Percentiles rank a stretch among this genome's conserved stretches.
Conservation (phyloP, 2,113 vertebrate species). For the Poeciliopsis occidentalis region DNA sequence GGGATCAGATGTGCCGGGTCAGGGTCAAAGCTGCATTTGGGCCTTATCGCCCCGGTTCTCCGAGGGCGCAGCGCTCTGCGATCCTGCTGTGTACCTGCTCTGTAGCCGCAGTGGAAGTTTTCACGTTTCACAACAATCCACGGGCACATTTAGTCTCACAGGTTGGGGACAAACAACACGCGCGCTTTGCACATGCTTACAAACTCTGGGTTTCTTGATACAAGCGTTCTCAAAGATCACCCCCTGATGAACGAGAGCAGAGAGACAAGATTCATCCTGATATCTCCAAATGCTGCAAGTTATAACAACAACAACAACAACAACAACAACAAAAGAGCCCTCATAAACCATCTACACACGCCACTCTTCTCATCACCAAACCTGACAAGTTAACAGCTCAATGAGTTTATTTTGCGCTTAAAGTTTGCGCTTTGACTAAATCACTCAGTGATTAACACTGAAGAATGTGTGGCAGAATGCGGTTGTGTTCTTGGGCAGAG, state of each 20-base stretch:
- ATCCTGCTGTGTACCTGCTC: neutral
- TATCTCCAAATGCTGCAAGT: slow-evolving; percentile 11
- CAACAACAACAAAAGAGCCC: too few species aligned
- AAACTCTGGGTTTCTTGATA: too few species aligned
- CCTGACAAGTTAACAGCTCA: slow-evolving; percentile 3
- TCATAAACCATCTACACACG: slow-evolving; percentile 6
- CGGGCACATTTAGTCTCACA: neutral
- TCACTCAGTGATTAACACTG: neutral
- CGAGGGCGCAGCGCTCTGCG: too few species aligned
- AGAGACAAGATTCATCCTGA: neutral
- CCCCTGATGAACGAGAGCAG: neutral
- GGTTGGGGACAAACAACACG: neutral
- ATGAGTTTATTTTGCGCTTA: slow-evolving; percentile 8
- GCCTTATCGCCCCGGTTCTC: neutral
- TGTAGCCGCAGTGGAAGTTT: neutral
- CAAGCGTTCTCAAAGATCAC: too few species aligned
- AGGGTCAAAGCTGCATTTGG: too few species aligned
- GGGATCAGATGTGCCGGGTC: neutral
- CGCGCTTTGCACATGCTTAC: too few species aligned
- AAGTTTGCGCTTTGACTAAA: slow-evolving; percentile 13
- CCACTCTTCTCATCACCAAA: slow-evolving; percentile 18
- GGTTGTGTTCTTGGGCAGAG: neutral
- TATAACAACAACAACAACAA: neutral
- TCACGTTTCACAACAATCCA: neutral
- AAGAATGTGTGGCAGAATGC: slow-evolving; percentile 4